Evolutionary conservation across 2,113 vertebrate species (phyloP).

Genomic region (Tinamus guttatus): DNA sequence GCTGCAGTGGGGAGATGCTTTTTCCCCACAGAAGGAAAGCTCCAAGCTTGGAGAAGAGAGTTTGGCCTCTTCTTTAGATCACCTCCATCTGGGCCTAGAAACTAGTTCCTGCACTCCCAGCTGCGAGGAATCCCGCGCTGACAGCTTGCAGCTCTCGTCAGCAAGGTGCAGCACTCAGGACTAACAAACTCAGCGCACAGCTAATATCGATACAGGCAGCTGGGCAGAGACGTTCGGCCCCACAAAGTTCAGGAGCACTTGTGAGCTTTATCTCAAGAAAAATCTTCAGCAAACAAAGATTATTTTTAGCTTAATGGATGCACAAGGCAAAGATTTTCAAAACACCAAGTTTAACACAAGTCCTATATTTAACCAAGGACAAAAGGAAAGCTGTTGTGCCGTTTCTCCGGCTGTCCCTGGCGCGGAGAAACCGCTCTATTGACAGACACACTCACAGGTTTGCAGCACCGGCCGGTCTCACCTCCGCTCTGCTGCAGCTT

Average conservation of each 20-base stretch:
- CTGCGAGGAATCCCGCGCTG: background rate
- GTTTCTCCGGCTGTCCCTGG: background rate
- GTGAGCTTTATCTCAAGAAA: background rate
- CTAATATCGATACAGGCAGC: background rate
- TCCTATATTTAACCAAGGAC: constrained; percentile 32
- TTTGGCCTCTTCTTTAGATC: background rate
- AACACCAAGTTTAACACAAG: background rate
- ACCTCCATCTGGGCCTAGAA: background rate
- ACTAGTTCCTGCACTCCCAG: background rate
- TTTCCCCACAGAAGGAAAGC: background rate
- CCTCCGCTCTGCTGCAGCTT: background rate
- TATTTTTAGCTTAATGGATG: constrained; percentile 27
- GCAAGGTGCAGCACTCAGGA: background rate
- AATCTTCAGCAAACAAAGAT: background rate
- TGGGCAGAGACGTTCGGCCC: background rate
- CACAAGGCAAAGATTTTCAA: background rate
- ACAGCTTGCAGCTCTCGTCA: background rate
- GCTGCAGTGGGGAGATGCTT: background rate
- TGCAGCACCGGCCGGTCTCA: background rate
- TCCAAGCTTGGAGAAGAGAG: background rate
- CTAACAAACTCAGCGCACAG: background rate
- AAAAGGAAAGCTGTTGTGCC: constrained; percentile 9
- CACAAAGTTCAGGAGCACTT: background rate
- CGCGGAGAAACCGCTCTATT: background rate
- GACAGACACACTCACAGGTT: background rate